Conservation (phyloP, 2,888 invertebrate genomes). For the Caradrina clavipalpis region DNA sequence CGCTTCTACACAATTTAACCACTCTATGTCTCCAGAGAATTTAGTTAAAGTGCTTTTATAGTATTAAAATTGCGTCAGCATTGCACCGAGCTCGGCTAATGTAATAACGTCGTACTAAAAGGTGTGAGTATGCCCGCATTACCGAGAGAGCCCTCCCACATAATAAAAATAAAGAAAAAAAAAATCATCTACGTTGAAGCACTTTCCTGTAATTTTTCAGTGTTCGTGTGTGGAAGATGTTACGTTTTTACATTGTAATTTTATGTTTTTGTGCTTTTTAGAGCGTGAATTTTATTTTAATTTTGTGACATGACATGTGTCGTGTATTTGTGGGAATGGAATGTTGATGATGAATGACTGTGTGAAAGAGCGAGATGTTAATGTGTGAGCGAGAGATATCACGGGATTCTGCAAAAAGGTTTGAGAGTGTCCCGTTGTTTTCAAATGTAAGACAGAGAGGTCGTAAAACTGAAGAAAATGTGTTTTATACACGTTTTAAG, state of each 20-base stretch:
- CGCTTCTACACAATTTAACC: not conserved
- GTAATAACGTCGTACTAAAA: slow-evolving; percentile 61
- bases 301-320: not conserved
- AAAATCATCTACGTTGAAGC: slow-evolving; percentile 46
- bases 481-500: no score
- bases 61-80: slow-evolving; percentile 55
- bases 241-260: slow-evolving; percentile 29
- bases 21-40: slow-evolving; percentile 30
- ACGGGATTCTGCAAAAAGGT: no score
- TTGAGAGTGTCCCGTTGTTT: no score
- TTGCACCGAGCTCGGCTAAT: slow-evolving; percentile 58
- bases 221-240: slow-evolving; percentile 37
- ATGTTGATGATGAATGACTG: no score
- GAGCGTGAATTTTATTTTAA: slow-evolving; percentile 2
- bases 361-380: no score
- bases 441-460: no score
- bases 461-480: no score
- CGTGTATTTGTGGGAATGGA: no score
- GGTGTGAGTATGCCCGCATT: slow-evolving; percentile 61
- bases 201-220: slow-evolving; percentile 58
- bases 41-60: slow-evolving; percentile 49
- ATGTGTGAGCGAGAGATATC: no score
- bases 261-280: slow-evolving; percentile 31
- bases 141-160: slow-evolving; percentile 64
- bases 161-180: slow-evolving; percentile 59